Evolutionary conservation across 2,888 invertebrate species (phyloP), one percentile per base, ranked within the genome.

Genomic region (Strigamia transsilvanica): DNA sequence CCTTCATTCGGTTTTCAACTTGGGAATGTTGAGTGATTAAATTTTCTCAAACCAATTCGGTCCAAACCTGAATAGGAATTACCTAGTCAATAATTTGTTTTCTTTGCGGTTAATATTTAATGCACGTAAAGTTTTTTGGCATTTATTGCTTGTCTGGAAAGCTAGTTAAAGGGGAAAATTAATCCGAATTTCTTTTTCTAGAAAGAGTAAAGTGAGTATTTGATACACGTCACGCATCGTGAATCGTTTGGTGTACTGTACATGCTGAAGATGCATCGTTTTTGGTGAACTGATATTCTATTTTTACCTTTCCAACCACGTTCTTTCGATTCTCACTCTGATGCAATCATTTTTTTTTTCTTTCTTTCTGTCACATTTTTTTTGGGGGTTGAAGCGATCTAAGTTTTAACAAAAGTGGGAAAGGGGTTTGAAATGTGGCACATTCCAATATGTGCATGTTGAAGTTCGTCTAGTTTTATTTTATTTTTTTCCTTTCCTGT

Each of bases 271-370:
- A 61, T 61, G 61, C 10, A 18, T 61, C 61, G 38, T 51, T 18
- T 61, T 21, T 18, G 73, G 13, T 73, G 73, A 23, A 73, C 12
- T 32, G 73, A 73, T 73, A 73, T 73, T 73, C 32, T 73, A 73
- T 73, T 73, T 73, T 73, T 73, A 73, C 73, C 73, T 73, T 73
- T 73, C 73, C 73, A 73, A 15, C 27, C 73, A 73, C 73, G 73
- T 73, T 15, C 73, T 12, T 13, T 0, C 27, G 73, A 73, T 73
- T 73, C 73, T 73, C 73, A 27, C 32, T 66, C 61, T 56, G 73
- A 73, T 73, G 73, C 73, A 73, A 73, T 73, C 73, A 27, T 32
- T 73, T 73, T 73, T 73, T 73, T 73, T 73, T 51, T 73, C 3
- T 66, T 66, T 56, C 13, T 56, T 32, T n/a, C 73, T 73, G 73